phyloP scores from a whole-genome alignment of 2,797 vertebrate species.

The Columba guinea region DNA sequence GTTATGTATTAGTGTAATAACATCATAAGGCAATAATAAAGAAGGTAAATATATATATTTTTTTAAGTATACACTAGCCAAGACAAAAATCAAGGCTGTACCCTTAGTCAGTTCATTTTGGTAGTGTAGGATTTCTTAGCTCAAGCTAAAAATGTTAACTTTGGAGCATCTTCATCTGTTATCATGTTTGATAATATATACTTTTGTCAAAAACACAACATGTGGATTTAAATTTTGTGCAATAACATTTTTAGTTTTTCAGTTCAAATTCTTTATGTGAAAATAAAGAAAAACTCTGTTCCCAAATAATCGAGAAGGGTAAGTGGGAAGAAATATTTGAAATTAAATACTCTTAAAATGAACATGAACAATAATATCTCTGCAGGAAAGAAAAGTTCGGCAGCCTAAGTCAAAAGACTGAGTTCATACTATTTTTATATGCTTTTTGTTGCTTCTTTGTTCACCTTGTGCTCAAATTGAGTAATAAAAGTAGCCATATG shows the following conservation, averaged over 20 bases:
- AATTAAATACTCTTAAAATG: constrained; percentile 23
- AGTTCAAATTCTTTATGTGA: not conserved
- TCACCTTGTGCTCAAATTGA: constrained; percentile 49
- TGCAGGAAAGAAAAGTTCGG: not conserved
- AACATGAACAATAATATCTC: constrained; percentile 16
- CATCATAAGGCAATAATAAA: constrained; percentile 51
- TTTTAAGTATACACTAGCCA: not conserved
- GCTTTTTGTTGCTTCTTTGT: constrained; percentile 49
- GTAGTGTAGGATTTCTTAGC: constrained; percentile 36
- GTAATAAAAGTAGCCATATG: constrained; percentile 29
- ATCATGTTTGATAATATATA: not conserved
- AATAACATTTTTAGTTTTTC: not conserved
- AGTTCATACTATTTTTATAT: not conserved
- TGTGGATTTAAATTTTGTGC: not conserved
- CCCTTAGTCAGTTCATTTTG: not conserved
- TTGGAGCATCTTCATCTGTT: not conserved
- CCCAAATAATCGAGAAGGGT: not conserved
- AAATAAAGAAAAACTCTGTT: constrained; percentile 11
- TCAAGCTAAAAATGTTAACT: not conserved
- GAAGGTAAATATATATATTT: not conserved
- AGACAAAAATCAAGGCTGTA: constrained; percentile 53
- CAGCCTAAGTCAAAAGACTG: constrained; percentile 32
- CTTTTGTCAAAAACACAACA: not conserved
- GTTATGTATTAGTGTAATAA: constrained; percentile 65
- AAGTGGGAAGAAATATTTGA: not conserved